phyloP scores from a whole-genome alignment of 2,888 invertebrate genomes.

The Troides oblongomaculatus region DNA sequence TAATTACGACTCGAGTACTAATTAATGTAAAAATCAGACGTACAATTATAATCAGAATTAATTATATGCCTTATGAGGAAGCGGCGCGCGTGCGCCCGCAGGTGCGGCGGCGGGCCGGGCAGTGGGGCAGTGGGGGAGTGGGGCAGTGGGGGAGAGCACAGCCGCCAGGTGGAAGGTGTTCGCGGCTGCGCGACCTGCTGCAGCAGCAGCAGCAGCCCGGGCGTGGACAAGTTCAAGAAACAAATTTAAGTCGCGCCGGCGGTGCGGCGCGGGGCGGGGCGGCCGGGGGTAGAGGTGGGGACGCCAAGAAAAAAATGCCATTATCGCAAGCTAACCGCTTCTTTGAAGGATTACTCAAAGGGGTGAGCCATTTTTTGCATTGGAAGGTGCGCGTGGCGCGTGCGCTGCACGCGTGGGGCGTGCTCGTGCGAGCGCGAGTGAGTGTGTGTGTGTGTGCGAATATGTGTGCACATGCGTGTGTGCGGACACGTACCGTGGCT shows the following conservation, averaged over 20 bases:
- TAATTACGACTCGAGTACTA: constrained; percentile 9
- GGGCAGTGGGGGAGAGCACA: not conserved
- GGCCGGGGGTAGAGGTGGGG: not conserved
- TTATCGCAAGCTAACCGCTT: constrained; percentile 17
- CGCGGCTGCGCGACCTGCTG: no score
- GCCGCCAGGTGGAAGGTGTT: not conserved
- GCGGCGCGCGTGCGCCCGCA: not conserved
- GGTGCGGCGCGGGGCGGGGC: not conserved
- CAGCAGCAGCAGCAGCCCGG: not conserved
- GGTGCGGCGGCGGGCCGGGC: not conserved
- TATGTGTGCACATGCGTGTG: constrained; percentile 8
- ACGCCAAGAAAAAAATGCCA: not conserved
- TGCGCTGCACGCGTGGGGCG: not conserved
- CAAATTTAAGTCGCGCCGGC: not conserved
- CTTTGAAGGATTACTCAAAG: constrained; percentile 23
- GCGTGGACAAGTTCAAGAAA: not conserved
- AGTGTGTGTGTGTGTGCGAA: not conserved
- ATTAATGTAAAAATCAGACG: constrained; percentile 15
- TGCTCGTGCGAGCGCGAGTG: no score
- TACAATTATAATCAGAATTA: constrained; percentile 21
- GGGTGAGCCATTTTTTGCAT: constrained; percentile 29
- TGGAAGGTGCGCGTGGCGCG: constrained; percentile 25
- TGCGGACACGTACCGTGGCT: constrained; percentile 82
- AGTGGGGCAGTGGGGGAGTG: not conserved
- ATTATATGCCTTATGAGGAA: constrained; percentile 4